Evolutionary conservation across 2,888 invertebrate species (phyloP).

Genomic region (Epinotia brunnichana): DNA sequence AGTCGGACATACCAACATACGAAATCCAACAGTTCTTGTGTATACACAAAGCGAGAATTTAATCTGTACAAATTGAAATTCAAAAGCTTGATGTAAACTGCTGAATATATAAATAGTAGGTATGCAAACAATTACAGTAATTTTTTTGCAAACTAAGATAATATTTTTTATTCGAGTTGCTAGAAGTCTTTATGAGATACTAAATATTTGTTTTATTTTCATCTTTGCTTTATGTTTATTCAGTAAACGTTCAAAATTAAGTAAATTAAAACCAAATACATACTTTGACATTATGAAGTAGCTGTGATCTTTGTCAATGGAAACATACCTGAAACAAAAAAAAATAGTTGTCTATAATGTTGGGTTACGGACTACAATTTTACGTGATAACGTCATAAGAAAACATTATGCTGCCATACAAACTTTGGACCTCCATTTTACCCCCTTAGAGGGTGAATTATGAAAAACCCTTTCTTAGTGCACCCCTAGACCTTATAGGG

Average conservation of each 20-base stretch:
- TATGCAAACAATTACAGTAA: background rate
- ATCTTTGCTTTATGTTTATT: background rate
- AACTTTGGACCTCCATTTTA: no score
- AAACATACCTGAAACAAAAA: conserved; percentile 28
- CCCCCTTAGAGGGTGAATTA: no score
- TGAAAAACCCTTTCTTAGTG: no score
- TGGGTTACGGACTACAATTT: no score
- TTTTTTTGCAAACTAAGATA: background rate
- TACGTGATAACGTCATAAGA: no score
- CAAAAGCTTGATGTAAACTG: background rate
- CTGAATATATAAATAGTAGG: no score
- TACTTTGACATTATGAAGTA: background rate
- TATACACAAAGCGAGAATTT: no score
- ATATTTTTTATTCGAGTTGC: background rate
- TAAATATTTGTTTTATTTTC: background rate
- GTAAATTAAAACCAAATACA: background rate
- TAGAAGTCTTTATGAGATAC: background rate
- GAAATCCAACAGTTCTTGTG: no score
- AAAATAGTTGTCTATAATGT: no score
- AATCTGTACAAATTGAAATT: background rate
- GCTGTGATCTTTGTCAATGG: background rate
- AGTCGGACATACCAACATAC: no score
- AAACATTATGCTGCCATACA: no score
- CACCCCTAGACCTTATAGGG: no score
- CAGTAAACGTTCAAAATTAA: background rate